A percentile compares a stretch with the other conserved stretches of the same genome.
Evolutionary conservation across 2,113 vertebrate genomes (phyloP).

Genomic region (Condylura cristata): DNA sequence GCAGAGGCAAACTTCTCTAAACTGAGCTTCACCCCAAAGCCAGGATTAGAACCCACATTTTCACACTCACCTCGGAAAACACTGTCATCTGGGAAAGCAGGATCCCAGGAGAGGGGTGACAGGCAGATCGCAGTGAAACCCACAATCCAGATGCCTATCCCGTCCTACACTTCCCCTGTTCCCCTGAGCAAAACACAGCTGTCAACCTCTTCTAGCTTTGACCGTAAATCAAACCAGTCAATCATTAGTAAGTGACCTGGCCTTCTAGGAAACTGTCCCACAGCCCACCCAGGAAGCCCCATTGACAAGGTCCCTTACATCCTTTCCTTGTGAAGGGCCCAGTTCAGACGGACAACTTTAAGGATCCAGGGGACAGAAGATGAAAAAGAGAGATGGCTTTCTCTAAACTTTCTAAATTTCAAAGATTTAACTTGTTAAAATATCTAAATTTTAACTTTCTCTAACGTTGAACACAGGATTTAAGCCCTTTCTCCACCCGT

Average conservation of each 20-base stretch:
- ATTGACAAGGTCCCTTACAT: neutral
- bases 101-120: neutral
- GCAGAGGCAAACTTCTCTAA: neutral
- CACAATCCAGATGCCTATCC: neutral
- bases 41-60: neutral
- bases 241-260: neutral
- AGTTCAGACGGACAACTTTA: neutral
- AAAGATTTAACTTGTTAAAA: neutral
- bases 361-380: neutral
- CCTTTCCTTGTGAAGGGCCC: neutral
- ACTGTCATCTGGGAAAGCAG: neutral
- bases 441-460: neutral
- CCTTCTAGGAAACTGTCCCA: slow-evolving; percentile 6
- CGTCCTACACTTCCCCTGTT: neutral
- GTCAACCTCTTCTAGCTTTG: neutral
- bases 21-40: neutral
- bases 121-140: neutral
- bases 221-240: neutral
- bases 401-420: neutral
- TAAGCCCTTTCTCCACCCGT: neutral
- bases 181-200: neutral
- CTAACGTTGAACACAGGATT: neutral
- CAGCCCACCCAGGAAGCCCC: neutral
- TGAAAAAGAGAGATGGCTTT: neutral
- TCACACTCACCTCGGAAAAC: neutral